A percentile compares a stretch with the other conserved stretches of the same genome.
These are phyloP conservation scores for Lacerta bilineata DNA, from an alignment of 2,797 vertebrate species.

Conservation along the genomic window DNA sequence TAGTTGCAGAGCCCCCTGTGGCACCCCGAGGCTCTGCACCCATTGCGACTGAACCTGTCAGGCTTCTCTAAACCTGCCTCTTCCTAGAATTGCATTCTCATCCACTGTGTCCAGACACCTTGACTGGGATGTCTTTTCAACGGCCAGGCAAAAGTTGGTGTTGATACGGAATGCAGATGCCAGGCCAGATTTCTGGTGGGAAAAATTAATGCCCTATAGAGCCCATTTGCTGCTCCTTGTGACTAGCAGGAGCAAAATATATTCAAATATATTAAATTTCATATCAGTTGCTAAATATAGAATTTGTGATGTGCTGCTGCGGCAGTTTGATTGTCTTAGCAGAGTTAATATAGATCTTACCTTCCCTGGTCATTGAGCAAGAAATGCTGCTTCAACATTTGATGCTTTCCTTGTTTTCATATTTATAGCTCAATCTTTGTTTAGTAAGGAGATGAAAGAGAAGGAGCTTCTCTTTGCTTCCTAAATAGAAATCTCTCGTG, in stretches of 20 bases:
- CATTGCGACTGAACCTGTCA: too few relatives aligned
- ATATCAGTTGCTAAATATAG: too few relatives aligned
- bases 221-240: background rate
- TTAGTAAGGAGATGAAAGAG: slow-evolving; percentile 1
- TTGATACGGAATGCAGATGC: background rate
- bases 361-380: background rate
- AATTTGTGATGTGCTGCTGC: background rate
- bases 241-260: background rate
- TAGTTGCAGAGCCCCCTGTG: too few relatives aligned
- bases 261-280: background rate
- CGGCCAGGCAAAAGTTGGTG: background rate
- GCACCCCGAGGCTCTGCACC: too few relatives aligned
- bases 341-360: background rate
- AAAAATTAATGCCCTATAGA: background rate
- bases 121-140: background rate
- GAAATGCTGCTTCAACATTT: background rate
- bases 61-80: background rate
- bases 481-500: slow-evolving; percentile 49
- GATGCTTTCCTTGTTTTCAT: background rate
- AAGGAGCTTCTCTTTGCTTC: slow-evolving; percentile 23
- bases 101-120: too few relatives aligned
- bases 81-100: too few relatives aligned
- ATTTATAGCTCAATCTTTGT: background rate
- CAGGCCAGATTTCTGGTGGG: background rate
- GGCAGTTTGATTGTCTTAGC: background rate